Percentiles rank a stretch among this genome's conserved stretches.
These are phyloP conservation scores for Trachymyrmex septentrionalis DNA, from an alignment of 1,140 invertebrate genomes.

Conservation along the genomic window DNA sequence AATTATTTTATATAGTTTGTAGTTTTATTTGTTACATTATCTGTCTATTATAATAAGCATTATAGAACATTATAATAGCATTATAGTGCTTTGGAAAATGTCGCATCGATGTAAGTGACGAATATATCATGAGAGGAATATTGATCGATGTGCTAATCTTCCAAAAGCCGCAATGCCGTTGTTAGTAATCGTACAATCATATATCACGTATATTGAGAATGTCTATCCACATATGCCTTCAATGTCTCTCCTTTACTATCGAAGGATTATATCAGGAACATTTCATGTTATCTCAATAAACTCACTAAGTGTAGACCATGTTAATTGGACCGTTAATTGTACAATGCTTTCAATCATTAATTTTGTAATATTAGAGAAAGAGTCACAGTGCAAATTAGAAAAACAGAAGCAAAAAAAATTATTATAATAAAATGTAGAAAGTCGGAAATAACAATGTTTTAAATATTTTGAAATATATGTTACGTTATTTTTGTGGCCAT, in stretches of 20 bases:
- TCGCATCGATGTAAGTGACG: neutral
- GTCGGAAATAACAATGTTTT: neutral
- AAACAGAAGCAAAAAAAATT: neutral
- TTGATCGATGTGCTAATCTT: slow-evolving; percentile 44
- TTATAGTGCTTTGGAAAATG: neutral
- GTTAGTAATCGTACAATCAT: slow-evolving; percentile 35
- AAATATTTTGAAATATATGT: slow-evolving; percentile 1
- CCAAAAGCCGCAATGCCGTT: slow-evolving; percentile 19
- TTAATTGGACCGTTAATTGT: slow-evolving; percentile 20
- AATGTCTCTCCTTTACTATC: slow-evolving; percentile 24
- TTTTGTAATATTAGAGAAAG: neutral
- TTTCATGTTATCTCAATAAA: slow-evolving; percentile 43
- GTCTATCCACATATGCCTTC: neutral
- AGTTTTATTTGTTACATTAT: neutral
- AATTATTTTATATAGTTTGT: neutral
- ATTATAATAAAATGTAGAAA: neutral
- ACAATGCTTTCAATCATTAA: slow-evolving; percentile 28
- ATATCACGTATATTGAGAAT: slow-evolving; percentile 21
- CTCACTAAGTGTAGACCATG: neutral
- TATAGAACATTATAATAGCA: neutral
- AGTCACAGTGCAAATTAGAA: neutral
- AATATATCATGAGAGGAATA: slow-evolving; percentile 21
- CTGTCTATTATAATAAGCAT: neutral
- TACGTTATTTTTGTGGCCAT: neutral
- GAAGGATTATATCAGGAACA: slow-evolving; percentile 6